A percentile compares a stretch with the other conserved stretches of the same genome.
Evolutionary conservation across 2,888 invertebrate genomes (phyloP).

Genomic region (Priocnemis perturbator): DNA sequence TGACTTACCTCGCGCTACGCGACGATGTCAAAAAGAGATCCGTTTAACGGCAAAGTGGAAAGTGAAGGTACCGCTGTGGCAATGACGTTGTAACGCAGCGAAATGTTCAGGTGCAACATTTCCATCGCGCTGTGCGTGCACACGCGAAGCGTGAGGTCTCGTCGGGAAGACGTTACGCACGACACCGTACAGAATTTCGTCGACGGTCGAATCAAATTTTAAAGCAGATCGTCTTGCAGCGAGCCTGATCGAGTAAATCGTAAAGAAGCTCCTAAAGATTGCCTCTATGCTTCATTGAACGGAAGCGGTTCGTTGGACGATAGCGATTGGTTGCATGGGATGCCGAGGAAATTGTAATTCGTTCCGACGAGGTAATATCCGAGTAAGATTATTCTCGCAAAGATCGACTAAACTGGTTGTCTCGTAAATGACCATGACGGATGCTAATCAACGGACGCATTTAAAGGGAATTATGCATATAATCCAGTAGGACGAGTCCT

Average conservation of each 20-base stretch:
- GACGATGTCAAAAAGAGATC: constrained; percentile 46
- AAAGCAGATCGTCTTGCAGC: neutral
- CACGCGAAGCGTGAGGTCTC: constrained; percentile 14
- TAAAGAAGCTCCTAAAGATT: too few species aligned
- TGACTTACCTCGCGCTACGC: neutral
- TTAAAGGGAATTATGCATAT: too few species aligned
- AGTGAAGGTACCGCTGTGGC: constrained; percentile 70
- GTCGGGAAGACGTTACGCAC: neutral
- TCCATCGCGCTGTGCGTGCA: constrained; percentile 43
- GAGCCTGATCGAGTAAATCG: too few species aligned
- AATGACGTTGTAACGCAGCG: constrained; percentile 61
- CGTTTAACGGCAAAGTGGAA: constrained; percentile 65
- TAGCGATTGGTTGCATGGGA: too few species aligned
- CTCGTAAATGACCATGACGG: too few species aligned
- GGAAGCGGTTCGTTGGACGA: too few species aligned
- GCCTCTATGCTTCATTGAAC: too few species aligned
- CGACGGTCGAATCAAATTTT: neutral
- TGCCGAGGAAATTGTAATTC: neutral
- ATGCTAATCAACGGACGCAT: too few species aligned
- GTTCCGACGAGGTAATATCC: neutral
- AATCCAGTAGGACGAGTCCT: neutral
- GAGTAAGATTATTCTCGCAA: too few species aligned
- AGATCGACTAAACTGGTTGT: too few species aligned
- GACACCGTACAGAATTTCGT: constrained; percentile 25
- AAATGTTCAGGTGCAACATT: constrained; percentile 59